phyloP scores from a whole-genome alignment of 2,888 invertebrate genomes.

The Drosophila suboccidentalis region DNA sequence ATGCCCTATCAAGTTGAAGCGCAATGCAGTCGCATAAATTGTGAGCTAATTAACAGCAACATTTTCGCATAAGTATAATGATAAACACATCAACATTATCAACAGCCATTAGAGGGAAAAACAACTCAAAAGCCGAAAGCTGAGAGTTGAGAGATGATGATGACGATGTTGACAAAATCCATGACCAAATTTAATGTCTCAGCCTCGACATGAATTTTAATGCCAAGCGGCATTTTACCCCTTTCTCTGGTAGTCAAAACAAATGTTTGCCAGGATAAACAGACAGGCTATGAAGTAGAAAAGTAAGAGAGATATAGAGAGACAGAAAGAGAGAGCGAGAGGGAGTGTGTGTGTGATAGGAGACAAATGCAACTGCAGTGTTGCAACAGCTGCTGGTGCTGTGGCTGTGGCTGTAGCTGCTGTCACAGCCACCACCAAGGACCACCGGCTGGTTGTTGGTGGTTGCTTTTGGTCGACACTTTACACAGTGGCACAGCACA shows the following conservation, averaged over 20 bases:
- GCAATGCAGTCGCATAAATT: slow-evolving; percentile 45
- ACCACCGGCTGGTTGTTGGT: slow-evolving; percentile 43
- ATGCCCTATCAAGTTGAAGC: slow-evolving; percentile 1
- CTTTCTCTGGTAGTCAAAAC: slow-evolving; percentile 60
- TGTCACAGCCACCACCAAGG: slow-evolving; percentile 27
- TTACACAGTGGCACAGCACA: slow-evolving; percentile 48
- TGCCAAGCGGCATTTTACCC: slow-evolving; percentile 36
- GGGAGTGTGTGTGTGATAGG: neutral
- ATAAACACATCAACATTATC: slow-evolving; percentile 61
- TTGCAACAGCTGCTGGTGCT: slow-evolving; percentile 39
- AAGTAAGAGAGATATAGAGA: slow-evolving; percentile 3
- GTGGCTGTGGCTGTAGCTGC: slow-evolving; percentile 1
- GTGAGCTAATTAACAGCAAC: slow-evolving; percentile 52
- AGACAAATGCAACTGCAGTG: slow-evolving; percentile 55
- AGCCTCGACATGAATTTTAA: slow-evolving; percentile 67
- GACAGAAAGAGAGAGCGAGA: neutral
- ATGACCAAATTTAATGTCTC: slow-evolving; percentile 59
- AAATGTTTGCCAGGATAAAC: slow-evolving; percentile 68
- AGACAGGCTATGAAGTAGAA: slow-evolving; percentile 21
- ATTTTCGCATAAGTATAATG: slow-evolving; percentile 52
- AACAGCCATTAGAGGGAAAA: slow-evolving; percentile 18
- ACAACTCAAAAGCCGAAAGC: slow-evolving; percentile 8
- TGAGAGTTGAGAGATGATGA: slow-evolving; percentile 2
- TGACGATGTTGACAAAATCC: slow-evolving; percentile 33
- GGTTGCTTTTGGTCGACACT: slow-evolving; percentile 52